These are phyloP conservation scores for Sogatella furcifera DNA, from an alignment of 1,140 invertebrate genomes.

Conservation along the genomic window DNA sequence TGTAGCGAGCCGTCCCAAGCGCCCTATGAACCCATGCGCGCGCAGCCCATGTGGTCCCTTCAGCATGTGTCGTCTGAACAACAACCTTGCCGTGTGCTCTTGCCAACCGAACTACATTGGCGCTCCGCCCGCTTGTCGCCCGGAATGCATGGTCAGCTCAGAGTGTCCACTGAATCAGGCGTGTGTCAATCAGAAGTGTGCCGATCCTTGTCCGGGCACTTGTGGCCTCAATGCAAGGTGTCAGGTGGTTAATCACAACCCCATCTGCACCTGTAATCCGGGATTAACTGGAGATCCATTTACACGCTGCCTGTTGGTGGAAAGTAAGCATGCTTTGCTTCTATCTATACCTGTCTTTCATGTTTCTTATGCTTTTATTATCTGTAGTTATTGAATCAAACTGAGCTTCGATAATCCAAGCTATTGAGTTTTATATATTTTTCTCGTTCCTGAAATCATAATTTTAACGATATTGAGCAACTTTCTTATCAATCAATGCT, in stretches of 20 bases:
- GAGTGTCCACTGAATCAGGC: constrained; percentile 48
- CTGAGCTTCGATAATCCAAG: too few relatives aligned
- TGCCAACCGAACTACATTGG: constrained; percentile 48
- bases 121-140: constrained; percentile 44
- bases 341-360: not conserved
- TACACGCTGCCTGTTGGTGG: constrained; percentile 38
- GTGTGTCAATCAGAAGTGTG: constrained; percentile 48
- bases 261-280: constrained; percentile 48
- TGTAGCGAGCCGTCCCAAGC: constrained; percentile 12
- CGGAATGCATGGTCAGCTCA: constrained; percentile 47
- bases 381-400: too few relatives aligned
- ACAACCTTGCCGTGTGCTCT: constrained; percentile 46
- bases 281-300: constrained; percentile 54
- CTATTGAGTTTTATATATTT: too few relatives aligned
- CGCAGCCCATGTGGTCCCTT: constrained; percentile 53
- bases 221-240: constrained; percentile 50
- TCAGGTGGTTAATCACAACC: constrained; percentile 50
- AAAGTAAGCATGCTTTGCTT: constrained; percentile 18
- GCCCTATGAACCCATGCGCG: constrained; percentile 40
- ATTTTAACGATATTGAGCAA: too few relatives aligned
- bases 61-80: constrained; percentile 44
- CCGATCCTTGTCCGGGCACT: constrained; percentile 46
- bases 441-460: too few relatives aligned
- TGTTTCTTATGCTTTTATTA: too few relatives aligned
- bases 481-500: too few relatives aligned